Conservation (phyloP, 2,888 invertebrate species). For the Platycheirus rosarum region DNA sequence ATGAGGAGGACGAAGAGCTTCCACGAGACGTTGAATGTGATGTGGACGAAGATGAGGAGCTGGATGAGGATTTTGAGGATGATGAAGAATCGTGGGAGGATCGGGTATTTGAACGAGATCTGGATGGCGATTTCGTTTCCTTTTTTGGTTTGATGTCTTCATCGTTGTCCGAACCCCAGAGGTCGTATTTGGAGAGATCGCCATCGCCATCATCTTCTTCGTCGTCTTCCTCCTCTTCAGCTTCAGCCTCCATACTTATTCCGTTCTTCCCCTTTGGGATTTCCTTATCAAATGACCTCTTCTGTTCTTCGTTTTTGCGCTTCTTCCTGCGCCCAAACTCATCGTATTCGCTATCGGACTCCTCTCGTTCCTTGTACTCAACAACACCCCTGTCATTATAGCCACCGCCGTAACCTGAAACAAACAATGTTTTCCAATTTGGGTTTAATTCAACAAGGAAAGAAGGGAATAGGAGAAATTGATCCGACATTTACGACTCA, state of each 20-base stretch:
- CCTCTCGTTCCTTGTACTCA: conserved; percentile 95
- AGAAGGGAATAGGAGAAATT: conserved; percentile 23
- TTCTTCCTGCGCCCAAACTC: conserved; percentile 91
- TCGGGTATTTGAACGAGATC: conserved; percentile 58
- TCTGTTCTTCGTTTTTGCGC: conserved; percentile 75
- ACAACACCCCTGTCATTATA: conserved; percentile 98
- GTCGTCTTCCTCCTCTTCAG: conserved; percentile 82
- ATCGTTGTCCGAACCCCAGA: conserved; percentile 84
- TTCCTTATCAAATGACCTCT: conserved; percentile 83
- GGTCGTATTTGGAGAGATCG: conserved; percentile 90
- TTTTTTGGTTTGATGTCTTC: conserved; percentile 51
- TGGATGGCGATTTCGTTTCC: conserved; percentile 66
- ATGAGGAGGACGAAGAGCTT: conserved; percentile 49
- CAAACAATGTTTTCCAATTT: background rate
- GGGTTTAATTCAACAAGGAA: conserved; percentile 20
- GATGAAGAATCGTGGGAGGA: conserved; percentile 71
- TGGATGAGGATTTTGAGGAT: conserved; percentile 77
- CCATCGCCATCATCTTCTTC: conserved; percentile 86
- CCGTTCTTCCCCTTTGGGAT: conserved; percentile 74
- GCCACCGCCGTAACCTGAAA: conserved; percentile 90
- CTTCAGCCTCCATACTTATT: conserved; percentile 14
- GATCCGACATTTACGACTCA: conserved; percentile 78
- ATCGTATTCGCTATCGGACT: conserved; percentile 97
- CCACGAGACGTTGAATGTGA: conserved; percentile 62
- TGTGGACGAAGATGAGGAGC: conserved; percentile 78